A percentile compares a stretch with the other conserved stretches of the same genome.
Evolutionary conservation across 2,888 invertebrate genomes (phyloP).

Genomic region (Synanthedon vespiformis): DNA sequence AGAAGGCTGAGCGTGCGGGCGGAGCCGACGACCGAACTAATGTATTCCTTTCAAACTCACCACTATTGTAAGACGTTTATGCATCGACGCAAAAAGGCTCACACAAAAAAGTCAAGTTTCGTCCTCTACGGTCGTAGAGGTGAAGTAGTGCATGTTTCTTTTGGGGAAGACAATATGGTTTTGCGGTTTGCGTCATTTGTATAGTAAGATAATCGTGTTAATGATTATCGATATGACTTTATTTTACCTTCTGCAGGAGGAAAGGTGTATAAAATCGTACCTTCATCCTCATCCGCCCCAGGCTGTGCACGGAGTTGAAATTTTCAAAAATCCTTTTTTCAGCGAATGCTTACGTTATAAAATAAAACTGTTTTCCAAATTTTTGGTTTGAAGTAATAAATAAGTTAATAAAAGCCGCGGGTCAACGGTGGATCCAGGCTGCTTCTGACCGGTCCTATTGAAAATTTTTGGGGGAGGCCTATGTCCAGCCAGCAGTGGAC

Average conservation of each 20-base stretch:
- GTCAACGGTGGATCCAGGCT: no score
- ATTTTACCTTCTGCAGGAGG: neutral
- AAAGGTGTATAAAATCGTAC: neutral
- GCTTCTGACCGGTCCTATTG: no score
- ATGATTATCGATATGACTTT: neutral
- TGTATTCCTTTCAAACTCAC: constrained; percentile 56
- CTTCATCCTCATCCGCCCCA: no score
- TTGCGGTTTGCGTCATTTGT: constrained; percentile 27
- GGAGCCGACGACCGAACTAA: constrained; percentile 46
- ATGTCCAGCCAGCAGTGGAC: no score
- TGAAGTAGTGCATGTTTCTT: constrained; percentile 25
- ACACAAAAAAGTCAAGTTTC: constrained; percentile 32
- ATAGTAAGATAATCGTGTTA: neutral
- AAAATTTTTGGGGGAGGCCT: no score
- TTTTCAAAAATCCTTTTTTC: no score
- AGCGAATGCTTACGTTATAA: no score
- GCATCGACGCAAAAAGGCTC: constrained; percentile 48
- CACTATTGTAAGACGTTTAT: constrained; percentile 46
- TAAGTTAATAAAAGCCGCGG: no score
- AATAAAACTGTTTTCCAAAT: no score
- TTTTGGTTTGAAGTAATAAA: no score
- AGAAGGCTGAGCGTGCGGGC: constrained; percentile 8
- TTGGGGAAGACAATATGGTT: constrained; percentile 31
- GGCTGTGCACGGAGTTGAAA: no score
- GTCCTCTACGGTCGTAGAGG: constrained; percentile 44